phyloP scores from a whole-genome alignment of 2,797 vertebrate genomes.

The Phrynocephalus guinanensis region DNA sequence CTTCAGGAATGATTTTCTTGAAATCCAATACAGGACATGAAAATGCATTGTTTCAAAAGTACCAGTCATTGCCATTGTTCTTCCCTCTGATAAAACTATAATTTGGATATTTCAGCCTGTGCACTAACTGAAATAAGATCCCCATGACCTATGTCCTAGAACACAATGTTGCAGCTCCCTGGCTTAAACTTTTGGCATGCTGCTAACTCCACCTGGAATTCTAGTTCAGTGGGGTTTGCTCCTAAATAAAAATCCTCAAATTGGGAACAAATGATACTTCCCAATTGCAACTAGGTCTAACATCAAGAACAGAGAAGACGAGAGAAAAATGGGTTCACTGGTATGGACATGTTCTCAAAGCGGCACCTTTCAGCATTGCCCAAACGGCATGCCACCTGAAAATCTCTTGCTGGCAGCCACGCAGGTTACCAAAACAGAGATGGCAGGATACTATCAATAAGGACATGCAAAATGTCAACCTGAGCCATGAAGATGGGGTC shows the following conservation, averaged over 20 bases:
- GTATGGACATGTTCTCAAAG: no score
- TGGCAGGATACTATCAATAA: no score
- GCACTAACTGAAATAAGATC: not conserved
- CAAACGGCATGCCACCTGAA: no score
- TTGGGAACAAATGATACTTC: not conserved
- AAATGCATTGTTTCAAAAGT: not conserved
- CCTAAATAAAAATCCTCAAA: not conserved
- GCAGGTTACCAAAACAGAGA: no score
- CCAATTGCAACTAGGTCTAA: no score
- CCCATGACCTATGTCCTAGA: not conserved
- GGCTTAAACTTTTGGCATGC: not conserved
- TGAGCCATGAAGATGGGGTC: no score
- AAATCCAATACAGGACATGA: not conserved
- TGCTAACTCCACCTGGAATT: not conserved
- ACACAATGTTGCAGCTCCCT: not conserved
- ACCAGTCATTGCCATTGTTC: not conserved
- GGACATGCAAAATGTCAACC: no score
- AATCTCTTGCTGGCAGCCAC: no score
- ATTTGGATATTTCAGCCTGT: not conserved
- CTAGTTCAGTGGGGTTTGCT: no score
- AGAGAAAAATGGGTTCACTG: no score
- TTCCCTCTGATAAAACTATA: not conserved
- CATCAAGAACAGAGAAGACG: no score
- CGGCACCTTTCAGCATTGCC: no score
- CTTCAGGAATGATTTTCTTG: not conserved